Evolutionary conservation across 2,113 vertebrate species (phyloP).

Genomic region (Scatophagus argus): DNA sequence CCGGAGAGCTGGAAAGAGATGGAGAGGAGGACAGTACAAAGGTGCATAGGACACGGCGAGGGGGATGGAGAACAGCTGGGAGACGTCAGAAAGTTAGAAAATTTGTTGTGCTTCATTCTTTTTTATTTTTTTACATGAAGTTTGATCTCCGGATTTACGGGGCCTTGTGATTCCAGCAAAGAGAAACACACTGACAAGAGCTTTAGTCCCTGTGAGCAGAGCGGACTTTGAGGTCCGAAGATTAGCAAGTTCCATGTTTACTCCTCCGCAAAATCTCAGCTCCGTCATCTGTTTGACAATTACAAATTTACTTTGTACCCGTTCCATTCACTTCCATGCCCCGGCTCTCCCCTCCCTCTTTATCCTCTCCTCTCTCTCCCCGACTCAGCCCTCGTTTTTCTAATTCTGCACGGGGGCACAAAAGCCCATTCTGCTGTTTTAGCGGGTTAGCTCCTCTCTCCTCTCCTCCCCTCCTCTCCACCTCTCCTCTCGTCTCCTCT

Average conservation of each 20-base stretch:
- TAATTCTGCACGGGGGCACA: slow-evolving; percentile 71
- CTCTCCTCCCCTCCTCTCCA: slow-evolving; percentile 43
- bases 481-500: slow-evolving; percentile 64
- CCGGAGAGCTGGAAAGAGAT: slow-evolving; percentile 10
- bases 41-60: slow-evolving; percentile 28
- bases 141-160: slow-evolving; percentile 51
- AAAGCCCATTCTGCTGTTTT: slow-evolving; percentile 79
- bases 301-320: slow-evolving; percentile 73
- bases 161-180: slow-evolving; percentile 32
- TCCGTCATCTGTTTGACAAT: slow-evolving; percentile 77
- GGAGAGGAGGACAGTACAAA: slow-evolving; percentile 21
- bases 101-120: slow-evolving; percentile 20
- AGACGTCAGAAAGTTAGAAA: slow-evolving; percentile 37
- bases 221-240: slow-evolving; percentile 55
- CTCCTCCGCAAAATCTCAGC: slow-evolving; percentile 63
- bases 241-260: slow-evolving; percentile 69
- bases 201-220: slow-evolving; percentile 35
- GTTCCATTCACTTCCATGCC: slow-evolving; percentile 52
- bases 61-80: slow-evolving; percentile 8
- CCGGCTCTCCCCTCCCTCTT: slow-evolving; percentile 37
- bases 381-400: slow-evolving; percentile 48
- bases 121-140: slow-evolving; percentile 2
- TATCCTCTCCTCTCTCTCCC: slow-evolving; percentile 45
- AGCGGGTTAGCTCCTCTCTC: slow-evolving; percentile 62
- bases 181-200: slow-evolving; percentile 11